phyloP scores from a whole-genome alignment of 2,113 vertebrate species.

The Choloepus hoffmanni region DNA sequence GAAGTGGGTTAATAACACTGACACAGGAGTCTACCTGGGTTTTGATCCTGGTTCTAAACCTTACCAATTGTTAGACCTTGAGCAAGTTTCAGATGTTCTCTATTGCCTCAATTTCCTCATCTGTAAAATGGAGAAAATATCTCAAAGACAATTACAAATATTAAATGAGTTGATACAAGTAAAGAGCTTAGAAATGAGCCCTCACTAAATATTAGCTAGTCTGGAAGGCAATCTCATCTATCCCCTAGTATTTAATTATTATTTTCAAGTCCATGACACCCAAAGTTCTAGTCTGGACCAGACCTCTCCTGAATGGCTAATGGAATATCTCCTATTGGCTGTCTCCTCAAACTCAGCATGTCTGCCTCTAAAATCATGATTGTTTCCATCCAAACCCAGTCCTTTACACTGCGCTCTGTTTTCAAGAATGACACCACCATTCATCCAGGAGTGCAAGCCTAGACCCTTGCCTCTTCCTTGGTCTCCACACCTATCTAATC shows the following conservation, averaged over 20 bases:
- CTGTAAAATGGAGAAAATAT: conserved; percentile 9
- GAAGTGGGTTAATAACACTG: not conserved
- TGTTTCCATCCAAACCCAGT: not conserved
- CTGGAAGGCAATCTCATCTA: not conserved
- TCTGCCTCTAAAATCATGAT: not conserved
- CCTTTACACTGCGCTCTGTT: not conserved
- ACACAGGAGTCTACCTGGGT: not conserved
- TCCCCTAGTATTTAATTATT: not conserved
- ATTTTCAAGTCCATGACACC: not conserved
- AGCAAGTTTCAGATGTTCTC: not conserved
- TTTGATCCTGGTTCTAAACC: not conserved
- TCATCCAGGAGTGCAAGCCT: not conserved
- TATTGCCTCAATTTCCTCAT: conserved; percentile 3
- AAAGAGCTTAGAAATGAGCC: not conserved
- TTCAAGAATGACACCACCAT: not conserved
- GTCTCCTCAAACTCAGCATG: not conserved
- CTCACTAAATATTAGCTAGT: not conserved
- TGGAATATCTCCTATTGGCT: not conserved
- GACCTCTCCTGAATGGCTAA: not conserved
- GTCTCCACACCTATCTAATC: not conserved
- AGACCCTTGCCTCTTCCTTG: not conserved
- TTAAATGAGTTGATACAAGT: not conserved
- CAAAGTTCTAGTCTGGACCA: not conserved
- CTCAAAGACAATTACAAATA: not conserved
- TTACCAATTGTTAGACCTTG: not conserved